phyloP scores from a whole-genome alignment of 2,113 vertebrate species.

The Tachysurus vachellii region DNA sequence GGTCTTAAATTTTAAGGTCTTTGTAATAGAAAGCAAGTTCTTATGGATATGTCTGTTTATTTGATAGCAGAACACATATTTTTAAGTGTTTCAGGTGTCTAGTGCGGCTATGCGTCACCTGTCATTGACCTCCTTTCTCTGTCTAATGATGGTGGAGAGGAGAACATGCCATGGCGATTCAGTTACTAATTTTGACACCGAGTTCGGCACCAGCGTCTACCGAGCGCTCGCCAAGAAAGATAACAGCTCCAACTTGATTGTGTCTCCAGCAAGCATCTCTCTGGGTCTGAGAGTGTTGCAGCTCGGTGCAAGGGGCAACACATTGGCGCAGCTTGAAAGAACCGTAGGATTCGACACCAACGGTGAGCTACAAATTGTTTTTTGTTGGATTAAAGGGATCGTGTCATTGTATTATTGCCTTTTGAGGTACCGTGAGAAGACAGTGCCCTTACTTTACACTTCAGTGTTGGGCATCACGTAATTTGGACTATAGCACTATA shows the following conservation, averaged over 20 bases:
- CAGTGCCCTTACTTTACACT: not conserved
- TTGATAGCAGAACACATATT: not conserved
- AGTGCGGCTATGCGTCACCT: slow-evolving; percentile 69
- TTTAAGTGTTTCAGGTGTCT: slow-evolving; percentile 9
- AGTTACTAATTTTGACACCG: not conserved
- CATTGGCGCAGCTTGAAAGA: slow-evolving; percentile 75
- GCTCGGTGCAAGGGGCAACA: slow-evolving; percentile 82
- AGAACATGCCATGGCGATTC: slow-evolving; percentile 26
- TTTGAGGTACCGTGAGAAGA: not conserved
- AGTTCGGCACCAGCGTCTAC: slow-evolving; percentile 81
- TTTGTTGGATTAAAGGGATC: not conserved
- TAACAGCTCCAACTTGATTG: slow-evolving; percentile 78
- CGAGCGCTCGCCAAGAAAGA: slow-evolving; percentile 59
- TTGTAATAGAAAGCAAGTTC: not conserved
- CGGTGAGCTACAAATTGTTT: slow-evolving; percentile 66
- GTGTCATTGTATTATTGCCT: not conserved
- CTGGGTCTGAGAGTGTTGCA: slow-evolving; percentile 83
- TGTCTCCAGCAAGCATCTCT: slow-evolving; percentile 80
- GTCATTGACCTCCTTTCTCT: slow-evolving; percentile 63
- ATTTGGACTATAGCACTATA: not conserved
- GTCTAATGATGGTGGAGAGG: slow-evolving; percentile 64
- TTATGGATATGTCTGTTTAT: not conserved
- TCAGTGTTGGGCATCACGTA: not conserved
- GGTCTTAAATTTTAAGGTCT: not conserved
- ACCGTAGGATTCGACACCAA: slow-evolving; percentile 79